Percentiles rank a stretch among this genome's conserved stretches.
Conservation (phyloP, 2,113 vertebrate genomes). For the Hippocampus comes region DNA sequence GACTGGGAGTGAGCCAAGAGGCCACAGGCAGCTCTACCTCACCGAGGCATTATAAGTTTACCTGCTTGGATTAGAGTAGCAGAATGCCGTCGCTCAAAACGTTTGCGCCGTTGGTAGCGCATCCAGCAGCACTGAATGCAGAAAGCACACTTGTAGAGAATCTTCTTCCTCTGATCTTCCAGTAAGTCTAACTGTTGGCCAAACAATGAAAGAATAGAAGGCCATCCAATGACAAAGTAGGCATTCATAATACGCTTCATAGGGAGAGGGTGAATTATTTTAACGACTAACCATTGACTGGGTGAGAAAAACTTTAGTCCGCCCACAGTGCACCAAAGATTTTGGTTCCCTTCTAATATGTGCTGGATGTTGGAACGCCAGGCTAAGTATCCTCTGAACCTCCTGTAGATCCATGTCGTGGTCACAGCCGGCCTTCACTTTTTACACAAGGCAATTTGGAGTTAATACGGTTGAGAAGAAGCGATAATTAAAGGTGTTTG, state of each 20-base stretch:
- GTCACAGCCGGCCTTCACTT: neutral
- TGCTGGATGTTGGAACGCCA: slow-evolving; percentile 38
- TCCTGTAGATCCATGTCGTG: slow-evolving; percentile 22
- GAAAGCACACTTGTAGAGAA: slow-evolving; percentile 76
- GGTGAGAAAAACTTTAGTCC: slow-evolving; percentile 90
- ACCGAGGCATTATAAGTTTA: slow-evolving; percentile 43
- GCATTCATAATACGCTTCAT: neutral
- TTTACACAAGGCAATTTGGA: slow-evolving; percentile 48
- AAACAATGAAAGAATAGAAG: slow-evolving; percentile 17
- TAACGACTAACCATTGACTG: slow-evolving; percentile 74
- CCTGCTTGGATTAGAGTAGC: slow-evolving; percentile 89
- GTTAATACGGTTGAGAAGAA: neutral
- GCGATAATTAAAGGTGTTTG: neutral
- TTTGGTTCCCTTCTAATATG: slow-evolving; percentile 25
- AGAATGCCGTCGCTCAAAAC: slow-evolving; percentile 57
- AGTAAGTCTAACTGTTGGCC: slow-evolving; percentile 80
- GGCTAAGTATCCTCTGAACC: slow-evolving; percentile 71
- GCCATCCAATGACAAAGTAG: neutral
- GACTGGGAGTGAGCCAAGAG: slow-evolving; percentile 4
- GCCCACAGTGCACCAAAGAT: slow-evolving; percentile 79
- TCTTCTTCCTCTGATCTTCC: slow-evolving; percentile 73
- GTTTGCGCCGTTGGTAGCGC: slow-evolving; percentile 63
- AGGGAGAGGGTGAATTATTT: neutral
- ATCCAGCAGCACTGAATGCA: slow-evolving; percentile 89
- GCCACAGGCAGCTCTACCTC: neutral